phyloP scores from a whole-genome alignment of 1,140 invertebrate genomes.

The Bicyclus anynana region DNA sequence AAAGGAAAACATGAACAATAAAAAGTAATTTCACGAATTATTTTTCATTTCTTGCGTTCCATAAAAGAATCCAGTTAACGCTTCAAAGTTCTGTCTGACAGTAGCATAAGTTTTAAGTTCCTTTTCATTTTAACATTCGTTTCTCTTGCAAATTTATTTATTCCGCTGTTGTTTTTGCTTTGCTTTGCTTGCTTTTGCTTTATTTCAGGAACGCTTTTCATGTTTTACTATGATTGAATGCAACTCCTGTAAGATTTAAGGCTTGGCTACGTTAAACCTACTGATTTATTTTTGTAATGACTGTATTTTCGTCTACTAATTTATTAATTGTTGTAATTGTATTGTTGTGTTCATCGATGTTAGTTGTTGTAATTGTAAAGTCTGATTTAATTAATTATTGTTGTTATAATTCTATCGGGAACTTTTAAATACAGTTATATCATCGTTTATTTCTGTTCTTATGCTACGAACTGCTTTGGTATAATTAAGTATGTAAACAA shows the following conservation, averaged over 20 bases:
- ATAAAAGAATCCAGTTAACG: not conserved
- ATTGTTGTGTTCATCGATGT: too few species aligned
- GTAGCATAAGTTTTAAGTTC: conserved; percentile 1
- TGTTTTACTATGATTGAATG: conserved; percentile 11
- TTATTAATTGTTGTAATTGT: too few species aligned
- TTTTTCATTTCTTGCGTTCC: not conserved
- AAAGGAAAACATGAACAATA: too few species aligned
- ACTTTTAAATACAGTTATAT: too few species aligned
- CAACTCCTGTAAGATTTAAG: not conserved
- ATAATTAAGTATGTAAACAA: too few species aligned
- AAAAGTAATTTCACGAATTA: not conserved
- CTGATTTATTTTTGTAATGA: not conserved
- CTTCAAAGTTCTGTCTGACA: conserved; percentile 6
- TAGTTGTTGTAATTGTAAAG: too few species aligned
- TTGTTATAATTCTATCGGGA: too few species aligned
- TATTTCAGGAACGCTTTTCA: conserved; percentile 6
- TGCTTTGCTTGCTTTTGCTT: too few species aligned
- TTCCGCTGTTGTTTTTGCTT: conserved; percentile 1
- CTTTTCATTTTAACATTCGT: conserved; percentile 3
- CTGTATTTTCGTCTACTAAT: too few species aligned
- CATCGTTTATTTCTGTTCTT: too few species aligned
- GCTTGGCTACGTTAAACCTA: not conserved
- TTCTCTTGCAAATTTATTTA: conserved; percentile 2
- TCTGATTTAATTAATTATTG: too few species aligned
- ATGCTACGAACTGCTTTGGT: too few species aligned